A percentile compares a stretch with the other conserved stretches of the same genome.
These are phyloP conservation scores for Apteryx owenii DNA, from an alignment of 2,113 vertebrate species.

Conservation along the genomic window DNA sequence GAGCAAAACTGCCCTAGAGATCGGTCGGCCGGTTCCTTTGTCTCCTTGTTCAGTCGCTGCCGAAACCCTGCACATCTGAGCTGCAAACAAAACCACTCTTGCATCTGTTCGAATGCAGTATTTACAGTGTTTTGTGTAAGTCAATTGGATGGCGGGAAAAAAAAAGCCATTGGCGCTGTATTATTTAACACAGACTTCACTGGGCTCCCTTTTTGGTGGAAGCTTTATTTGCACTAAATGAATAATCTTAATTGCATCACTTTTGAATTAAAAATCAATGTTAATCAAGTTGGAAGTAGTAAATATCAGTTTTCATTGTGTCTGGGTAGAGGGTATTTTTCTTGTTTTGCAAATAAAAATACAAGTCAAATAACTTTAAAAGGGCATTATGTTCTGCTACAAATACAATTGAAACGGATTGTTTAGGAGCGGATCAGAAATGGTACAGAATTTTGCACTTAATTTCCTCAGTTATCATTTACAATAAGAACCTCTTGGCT, in stretches of 20 bases:
- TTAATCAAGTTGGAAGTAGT: slow-evolving; percentile 85
- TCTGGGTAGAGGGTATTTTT: slow-evolving; percentile 74
- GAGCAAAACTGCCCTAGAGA: slow-evolving; percentile 78
- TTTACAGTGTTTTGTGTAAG: slow-evolving; percentile 80
- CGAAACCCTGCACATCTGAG: slow-evolving; percentile 61
- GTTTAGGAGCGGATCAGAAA: slow-evolving; percentile 86
- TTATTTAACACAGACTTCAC: slow-evolving; percentile 81
- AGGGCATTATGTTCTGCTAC: slow-evolving; percentile 82
- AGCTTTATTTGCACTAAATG: slow-evolving; percentile 89
- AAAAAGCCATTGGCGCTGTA: slow-evolving; percentile 68
- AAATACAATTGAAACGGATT: slow-evolving; percentile 86
- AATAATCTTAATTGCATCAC: slow-evolving; percentile 93
- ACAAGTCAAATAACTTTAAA: slow-evolving; percentile 83
- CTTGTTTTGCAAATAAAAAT: slow-evolving; percentile 81
- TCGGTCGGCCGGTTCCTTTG: slow-evolving; percentile 88
- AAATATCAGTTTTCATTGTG: slow-evolving; percentile 83
- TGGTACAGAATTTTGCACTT: slow-evolving; percentile 92
- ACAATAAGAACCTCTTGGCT: slow-evolving; percentile 87
- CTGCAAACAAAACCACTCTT: slow-evolving; percentile 76
- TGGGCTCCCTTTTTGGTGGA: slow-evolving; percentile 69
- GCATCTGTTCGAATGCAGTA: slow-evolving; percentile 82
- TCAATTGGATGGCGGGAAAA: slow-evolving; percentile 69
- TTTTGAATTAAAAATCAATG: slow-evolving; percentile 95
- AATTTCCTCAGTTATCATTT: slow-evolving; percentile 94
- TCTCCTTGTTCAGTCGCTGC: slow-evolving; percentile 73